Percentiles rank a stretch among this genome's conserved stretches.
These are phyloP conservation scores for Pseudorasbora parva DNA, from an alignment of 2,113 vertebrate genomes.

Conservation along the genomic window DNA sequence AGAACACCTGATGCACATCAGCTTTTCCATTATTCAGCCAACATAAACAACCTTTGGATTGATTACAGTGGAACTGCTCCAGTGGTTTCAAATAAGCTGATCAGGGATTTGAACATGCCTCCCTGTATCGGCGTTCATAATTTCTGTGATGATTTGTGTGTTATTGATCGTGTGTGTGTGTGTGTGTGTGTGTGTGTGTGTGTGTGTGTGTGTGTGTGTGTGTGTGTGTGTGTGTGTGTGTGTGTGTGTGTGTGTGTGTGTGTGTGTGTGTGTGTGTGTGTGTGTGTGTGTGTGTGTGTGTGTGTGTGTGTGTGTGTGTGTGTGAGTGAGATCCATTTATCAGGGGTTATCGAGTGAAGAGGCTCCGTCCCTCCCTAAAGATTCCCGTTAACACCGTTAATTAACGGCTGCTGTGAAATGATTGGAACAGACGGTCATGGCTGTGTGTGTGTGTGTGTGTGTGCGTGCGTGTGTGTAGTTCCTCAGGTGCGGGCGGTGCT, in stretches of 20 bases:
- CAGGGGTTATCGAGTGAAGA: background rate
- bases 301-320: background rate
- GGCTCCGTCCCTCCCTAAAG: background rate
- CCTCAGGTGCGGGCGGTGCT: constrained; percentile 80
- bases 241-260: background rate
- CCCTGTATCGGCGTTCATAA: background rate
- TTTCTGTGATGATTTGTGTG: constrained; percentile 10
- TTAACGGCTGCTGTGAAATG: too few species aligned
- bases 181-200: background rate
- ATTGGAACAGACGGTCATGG: background rate
- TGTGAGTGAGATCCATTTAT: background rate
- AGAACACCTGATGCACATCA: too few species aligned
- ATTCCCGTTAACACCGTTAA: background rate
- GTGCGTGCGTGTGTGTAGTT: constrained; percentile 73
- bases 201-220: background rate
- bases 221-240: background rate
- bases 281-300: background rate
- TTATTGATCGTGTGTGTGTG: background rate
- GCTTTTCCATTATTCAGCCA: too few species aligned
- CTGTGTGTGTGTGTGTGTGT: background rate
- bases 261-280: background rate
- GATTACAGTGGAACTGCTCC: background rate
- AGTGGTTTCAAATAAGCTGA: background rate
- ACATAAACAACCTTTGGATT: too few species aligned
- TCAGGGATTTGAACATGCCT: background rate